phyloP scores from a whole-genome alignment of 2,113 vertebrate genomes.

The Hypanus sabinus region DNA sequence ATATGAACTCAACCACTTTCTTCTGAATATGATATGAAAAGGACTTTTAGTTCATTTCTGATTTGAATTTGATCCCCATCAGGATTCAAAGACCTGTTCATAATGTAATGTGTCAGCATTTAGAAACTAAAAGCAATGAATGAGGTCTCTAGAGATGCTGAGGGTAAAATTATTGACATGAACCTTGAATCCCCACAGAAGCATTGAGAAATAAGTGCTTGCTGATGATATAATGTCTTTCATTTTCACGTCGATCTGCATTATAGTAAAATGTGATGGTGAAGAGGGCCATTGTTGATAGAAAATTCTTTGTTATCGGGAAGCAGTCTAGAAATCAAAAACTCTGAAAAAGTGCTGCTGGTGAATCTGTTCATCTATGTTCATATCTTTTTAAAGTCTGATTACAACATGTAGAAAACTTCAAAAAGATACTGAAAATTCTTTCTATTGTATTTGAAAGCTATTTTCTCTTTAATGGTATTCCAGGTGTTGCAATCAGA shows the following conservation, averaged over 20 bases:
- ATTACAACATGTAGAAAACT: background rate
- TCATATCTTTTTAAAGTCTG: background rate
- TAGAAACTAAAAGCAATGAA: background rate
- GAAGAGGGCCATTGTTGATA: too few species aligned
- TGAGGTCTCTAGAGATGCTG: background rate
- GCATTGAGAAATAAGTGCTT: background rate
- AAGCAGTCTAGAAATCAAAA: background rate
- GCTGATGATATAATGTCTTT: background rate
- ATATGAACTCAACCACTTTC: background rate
- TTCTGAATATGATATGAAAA: background rate
- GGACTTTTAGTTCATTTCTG: background rate
- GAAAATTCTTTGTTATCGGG: background rate
- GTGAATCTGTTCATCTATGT: background rate
- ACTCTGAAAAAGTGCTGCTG: background rate
- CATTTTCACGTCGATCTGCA: background rate
- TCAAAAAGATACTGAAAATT: background rate
- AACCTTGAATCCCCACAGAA: background rate
- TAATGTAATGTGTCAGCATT: background rate
- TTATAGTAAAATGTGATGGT: background rate
- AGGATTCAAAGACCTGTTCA: background rate
- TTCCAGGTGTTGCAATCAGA: too few species aligned
- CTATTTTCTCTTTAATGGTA: background rate
- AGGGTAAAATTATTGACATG: background rate
- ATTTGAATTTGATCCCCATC: background rate
- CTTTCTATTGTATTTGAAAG: background rate